Base-by-base conservation (phyloP, 2,888 invertebrate species). In the Drosophila borealis region DNA sequence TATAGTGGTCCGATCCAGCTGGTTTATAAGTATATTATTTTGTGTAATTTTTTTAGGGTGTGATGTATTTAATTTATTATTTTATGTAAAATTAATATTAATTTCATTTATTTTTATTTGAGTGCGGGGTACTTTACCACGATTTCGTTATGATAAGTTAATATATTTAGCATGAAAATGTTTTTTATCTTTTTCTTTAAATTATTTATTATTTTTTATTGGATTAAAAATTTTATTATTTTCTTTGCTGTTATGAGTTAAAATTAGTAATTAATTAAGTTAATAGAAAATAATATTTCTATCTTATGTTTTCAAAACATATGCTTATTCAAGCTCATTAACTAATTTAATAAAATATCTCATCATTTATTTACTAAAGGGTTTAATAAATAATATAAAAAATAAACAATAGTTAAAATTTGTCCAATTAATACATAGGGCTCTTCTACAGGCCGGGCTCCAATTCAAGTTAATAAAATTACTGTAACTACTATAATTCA, bases 131-230 rank as follows among this genome's bases (percentile, higher is more conserved):
- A 94, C 94, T 49, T 93, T 95, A 81, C 96, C 95, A 88, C 96
- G 95, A 0, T 95, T 94, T 93, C 95, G 95, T 29, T 96, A 96
- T 94, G 95, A 96, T 94, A 94, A 95, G 80, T 93, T 96, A 92
- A 96, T 96, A 92, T 93, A 94, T 93, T 94, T 95, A 91, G 93
- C 94, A 92, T 95, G 95, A 93, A 95, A 94, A 80, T 92, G 91
- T 73, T 95, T 94, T 17, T 94, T 95, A 91, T 94, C 94, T 72
- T 80, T 94, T 92, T 94, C 94, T 87, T 94, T 94, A 93, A 94
- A 94, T 94, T 94, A 92, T 94, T n/a, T n/a, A n/a, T n/a, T n/a
- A n/a, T n/a, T 94, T 93, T 94, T 93, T 93, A 91, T 94, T 86
- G 93, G 94, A 0, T 71, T 94, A 77, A 94, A 93, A 88, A 90